Percentiles rank a stretch among this genome's conserved stretches.
Evolutionary conservation across 2,888 invertebrate species (phyloP).

Genomic region (Ormyrus thymus): DNA sequence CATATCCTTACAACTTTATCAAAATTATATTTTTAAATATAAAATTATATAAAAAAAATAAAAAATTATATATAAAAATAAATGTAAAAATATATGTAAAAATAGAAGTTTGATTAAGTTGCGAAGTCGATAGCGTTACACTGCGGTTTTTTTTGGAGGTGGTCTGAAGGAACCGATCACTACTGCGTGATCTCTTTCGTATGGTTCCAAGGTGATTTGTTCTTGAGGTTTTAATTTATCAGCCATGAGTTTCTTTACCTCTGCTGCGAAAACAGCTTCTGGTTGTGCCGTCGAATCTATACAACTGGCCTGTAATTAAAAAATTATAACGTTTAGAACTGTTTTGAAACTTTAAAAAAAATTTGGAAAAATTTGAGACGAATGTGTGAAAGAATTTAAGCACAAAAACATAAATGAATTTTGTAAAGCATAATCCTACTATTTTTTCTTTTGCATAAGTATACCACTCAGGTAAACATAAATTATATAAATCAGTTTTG

Average conservation of each 20-base stretch:
- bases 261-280: conserved; percentile 97
- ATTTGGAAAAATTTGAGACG: no score
- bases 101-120: no score
- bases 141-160: conserved; percentile 77
- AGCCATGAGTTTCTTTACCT: conserved; percentile 95
- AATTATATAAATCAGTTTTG: conserved; percentile 42
- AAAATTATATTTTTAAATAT: no score
- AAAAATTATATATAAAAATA: no score
- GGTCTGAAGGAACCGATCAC: conserved; percentile 96
- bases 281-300: conserved; percentile 99
- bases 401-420: conserved; percentile 22
- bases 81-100: no score
- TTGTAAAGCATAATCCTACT: neutral
- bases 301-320: conserved; percentile 88
- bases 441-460: conserved; percentile 46
- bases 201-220: conserved; percentile 98
- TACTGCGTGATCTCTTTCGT: conserved; percentile 98
- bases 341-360: no score
- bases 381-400: conserved; percentile 3
- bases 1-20: no score
- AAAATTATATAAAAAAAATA: no score
- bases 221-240: conserved; percentile 99
- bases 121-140: no score
- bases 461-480: conserved; percentile 44
- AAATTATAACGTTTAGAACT: neutral